Base-by-base conservation (phyloP, 2,888 invertebrate species). In the Ichneumoninae sp. region DNA sequence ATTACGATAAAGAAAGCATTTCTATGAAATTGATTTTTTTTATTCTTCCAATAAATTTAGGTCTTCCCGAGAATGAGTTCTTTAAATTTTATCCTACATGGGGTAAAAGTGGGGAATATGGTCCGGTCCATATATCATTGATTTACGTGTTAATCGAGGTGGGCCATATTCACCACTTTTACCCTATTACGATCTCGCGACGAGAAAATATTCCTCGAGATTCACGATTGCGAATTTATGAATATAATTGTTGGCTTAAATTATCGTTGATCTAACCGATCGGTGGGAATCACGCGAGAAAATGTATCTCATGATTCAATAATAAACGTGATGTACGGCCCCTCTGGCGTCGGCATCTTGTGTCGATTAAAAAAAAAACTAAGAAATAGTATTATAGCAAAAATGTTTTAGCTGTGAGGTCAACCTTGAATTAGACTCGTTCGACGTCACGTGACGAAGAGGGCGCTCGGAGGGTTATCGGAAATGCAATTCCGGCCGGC, bases 401-500 rank as follows among this genome's bases (percentile, higher is more conserved):
- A 10, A 26, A 57, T 57, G 10, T 57, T 26, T 26, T 57, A 8
- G 30, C 47, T 26, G 10, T 16, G 44, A 60, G 6, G n/a, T 26
- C 30, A 36, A 44, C 74, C 74, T 62, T 33, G 60, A 72, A n/a
- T 60, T 44, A 40, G 6, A 44, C 19, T 6, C 30, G 30, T 47
- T 47, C 74, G 74, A 62, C 62, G 47, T 74, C 60, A 60, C 30
- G 16, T 60, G 60, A 22, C 19, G 62, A 36, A 30, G 62, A 30
- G 30, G 36, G 62, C 74, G 71, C 36, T 36, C 60, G 47, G 62
- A 74, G 47, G 47, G 60, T 74, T 74, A 62, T 62, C 47, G 62
- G 5, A 74, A 74, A 60, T 47, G 47, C 19, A 26, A 62, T 60
- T 74, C 30, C 26, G 74, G 47, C 74, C 74, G 60, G 47, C 62